phyloP scores from a whole-genome alignment of 2,797 vertebrate species.

The Sebastes kiyomatsui region DNA sequence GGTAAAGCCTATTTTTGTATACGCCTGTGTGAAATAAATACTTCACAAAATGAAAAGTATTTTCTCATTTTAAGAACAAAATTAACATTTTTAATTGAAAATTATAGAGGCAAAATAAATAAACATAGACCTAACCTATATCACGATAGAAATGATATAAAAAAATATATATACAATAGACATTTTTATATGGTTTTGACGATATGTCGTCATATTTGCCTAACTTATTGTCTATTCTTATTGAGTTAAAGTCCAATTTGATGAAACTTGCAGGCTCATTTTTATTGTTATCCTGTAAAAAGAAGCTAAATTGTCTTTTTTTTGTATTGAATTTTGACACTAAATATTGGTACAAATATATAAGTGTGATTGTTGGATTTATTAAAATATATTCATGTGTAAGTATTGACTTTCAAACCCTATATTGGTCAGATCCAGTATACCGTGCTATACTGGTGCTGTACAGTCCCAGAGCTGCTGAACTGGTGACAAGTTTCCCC shows the following conservation, averaged over 20 bases:
- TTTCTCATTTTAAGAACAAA: too few species aligned
- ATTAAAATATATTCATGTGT: background rate
- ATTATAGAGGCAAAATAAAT: too few species aligned
- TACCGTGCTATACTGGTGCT: background rate
- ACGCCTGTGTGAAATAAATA: too few species aligned
- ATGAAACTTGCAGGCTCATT: too few species aligned
- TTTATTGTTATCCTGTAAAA: too few species aligned
- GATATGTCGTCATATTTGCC: accelerated
- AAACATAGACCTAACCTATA: too few species aligned
- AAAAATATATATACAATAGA: too few species aligned
- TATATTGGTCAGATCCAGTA: background rate
- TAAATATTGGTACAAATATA: background rate
- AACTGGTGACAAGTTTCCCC: background rate
- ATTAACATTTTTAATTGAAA: too few species aligned
- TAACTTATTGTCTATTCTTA: too few species aligned
- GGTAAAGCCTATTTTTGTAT: accelerated
- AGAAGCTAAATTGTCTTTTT: accelerated
- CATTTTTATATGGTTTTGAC: too few species aligned
- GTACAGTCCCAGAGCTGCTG: background rate
- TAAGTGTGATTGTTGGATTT: background rate
- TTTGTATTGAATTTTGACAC: background rate
- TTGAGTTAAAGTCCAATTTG: too few species aligned
- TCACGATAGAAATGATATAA: accelerated
- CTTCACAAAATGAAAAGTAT: too few species aligned
- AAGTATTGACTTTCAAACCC: background rate